A percentile compares a stretch with the other conserved stretches of the same genome.
Evolutionary conservation across 2,113 vertebrate genomes (phyloP).

Genomic region (Urocolius indicus): DNA sequence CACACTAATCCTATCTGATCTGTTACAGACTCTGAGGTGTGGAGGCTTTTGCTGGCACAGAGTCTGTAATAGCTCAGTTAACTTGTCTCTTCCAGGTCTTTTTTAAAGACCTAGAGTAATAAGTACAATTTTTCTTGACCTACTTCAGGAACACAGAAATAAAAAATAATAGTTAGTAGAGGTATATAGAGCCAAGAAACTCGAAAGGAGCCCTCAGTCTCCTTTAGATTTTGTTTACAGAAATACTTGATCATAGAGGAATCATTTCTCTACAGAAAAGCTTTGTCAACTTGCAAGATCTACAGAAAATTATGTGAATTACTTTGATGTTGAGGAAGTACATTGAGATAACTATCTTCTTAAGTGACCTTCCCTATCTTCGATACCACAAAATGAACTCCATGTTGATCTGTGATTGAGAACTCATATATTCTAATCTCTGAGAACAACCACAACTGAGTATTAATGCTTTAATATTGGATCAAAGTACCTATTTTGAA

Average conservation of each 20-base stretch:
- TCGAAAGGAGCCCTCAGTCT: not conserved
- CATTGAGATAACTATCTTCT: not conserved
- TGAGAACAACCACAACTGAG: not conserved
- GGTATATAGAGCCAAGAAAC: not conserved
- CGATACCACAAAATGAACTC: not conserved
- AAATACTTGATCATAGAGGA: not conserved
- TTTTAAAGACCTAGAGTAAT: not conserved
- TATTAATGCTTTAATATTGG: not conserved
- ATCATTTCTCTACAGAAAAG: not conserved
- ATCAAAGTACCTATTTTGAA: not conserved
- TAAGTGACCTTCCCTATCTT: not conserved
- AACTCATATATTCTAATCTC: not conserved
- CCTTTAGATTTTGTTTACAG: not conserved
- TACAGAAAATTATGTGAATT: not conserved
- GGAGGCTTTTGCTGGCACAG: not conserved
- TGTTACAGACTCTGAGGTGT: not conserved
- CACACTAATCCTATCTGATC: not conserved
- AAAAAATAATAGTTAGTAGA: not conserved
- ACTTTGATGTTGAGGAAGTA: not conserved
- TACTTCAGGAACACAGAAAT: not conserved
- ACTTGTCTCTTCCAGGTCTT: not conserved
- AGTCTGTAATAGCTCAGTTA: not conserved
- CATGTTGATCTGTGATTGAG: not conserved
- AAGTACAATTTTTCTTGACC: not conserved
- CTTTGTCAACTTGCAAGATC: not conserved